These are phyloP conservation scores for Hybos culiciformis DNA, from an alignment of 2,888 invertebrate genomes.

Conservation along the genomic window DNA sequence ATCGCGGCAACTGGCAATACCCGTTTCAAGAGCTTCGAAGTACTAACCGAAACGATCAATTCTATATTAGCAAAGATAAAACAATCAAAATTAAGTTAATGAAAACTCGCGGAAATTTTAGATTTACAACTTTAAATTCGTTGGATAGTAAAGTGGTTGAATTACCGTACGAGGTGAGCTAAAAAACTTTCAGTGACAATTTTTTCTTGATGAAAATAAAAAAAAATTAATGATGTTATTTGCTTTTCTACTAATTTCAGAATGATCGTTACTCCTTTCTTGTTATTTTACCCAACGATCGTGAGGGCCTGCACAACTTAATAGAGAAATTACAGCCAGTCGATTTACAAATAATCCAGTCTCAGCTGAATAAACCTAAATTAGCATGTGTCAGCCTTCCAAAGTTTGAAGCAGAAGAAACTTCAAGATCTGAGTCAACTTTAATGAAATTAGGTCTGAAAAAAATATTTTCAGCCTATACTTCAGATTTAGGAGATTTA, in stretches of 20 bases:
- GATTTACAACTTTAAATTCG: conserved; percentile 44
- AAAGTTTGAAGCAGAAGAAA: conserved; percentile 48
- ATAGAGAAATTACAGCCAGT: conserved; percentile 41
- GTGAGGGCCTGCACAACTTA: conserved; percentile 43
- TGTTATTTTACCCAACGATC: conserved; percentile 43
- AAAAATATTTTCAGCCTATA: conserved; percentile 43
- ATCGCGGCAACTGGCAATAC: conserved; percentile 62
- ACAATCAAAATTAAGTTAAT: conserved; percentile 53
- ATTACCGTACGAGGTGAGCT: conserved; percentile 58
- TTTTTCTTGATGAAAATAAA: not conserved
- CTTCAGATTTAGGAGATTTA: conserved; percentile 44
- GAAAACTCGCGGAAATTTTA: conserved; percentile 47
- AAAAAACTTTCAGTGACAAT: not conserved
- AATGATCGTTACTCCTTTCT: conserved; percentile 45
- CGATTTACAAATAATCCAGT: conserved; percentile 20
- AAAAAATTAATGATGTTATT: conserved; percentile 1
- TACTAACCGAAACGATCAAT: conserved; percentile 40
- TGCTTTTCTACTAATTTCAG: conserved; percentile 27
- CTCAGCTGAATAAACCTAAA: conserved; percentile 21
- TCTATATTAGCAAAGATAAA: conserved; percentile 45
- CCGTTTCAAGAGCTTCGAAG: conserved; percentile 41
- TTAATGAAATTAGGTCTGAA: conserved; percentile 44
- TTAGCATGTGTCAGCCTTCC: conserved; percentile 44
- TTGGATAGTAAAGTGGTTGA: conserved; percentile 55
- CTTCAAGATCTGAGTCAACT: conserved; percentile 46